phyloP scores from a whole-genome alignment of 2,888 invertebrate species.

The Eudemis profundana region DNA sequence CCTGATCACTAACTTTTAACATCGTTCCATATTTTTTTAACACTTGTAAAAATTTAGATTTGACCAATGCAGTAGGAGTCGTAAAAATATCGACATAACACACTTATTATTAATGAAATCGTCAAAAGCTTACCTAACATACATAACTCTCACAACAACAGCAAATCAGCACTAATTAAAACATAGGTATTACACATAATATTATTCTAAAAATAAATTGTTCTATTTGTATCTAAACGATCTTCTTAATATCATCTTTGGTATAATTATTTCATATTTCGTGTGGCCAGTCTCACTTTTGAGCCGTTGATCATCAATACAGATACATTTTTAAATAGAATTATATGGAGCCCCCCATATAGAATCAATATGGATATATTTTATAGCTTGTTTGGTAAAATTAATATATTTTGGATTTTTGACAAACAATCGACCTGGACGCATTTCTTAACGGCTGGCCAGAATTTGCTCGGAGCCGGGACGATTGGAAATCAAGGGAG shows the following conservation, averaged over 20 bases:
- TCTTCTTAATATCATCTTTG: constrained; percentile 80
- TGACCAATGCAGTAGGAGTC: constrained; percentile 20
- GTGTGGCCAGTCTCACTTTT: constrained; percentile 53
- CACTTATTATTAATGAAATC: constrained; percentile 30
- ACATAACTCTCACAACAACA: constrained; percentile 56
- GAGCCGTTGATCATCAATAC: too few species aligned
- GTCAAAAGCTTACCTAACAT: constrained; percentile 32
- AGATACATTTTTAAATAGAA: too few species aligned
- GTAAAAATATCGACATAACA: constrained; percentile 5
- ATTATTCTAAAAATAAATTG: constrained; percentile 58
- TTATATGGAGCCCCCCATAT: too few species aligned
- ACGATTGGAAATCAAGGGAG: too few species aligned
- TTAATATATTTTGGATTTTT: too few species aligned
- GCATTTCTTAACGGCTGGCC: too few species aligned
- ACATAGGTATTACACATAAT: constrained; percentile 51
- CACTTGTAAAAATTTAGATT: neutral
- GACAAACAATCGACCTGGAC: too few species aligned
- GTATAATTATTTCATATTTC: constrained; percentile 65
- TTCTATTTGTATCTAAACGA: constrained; percentile 56
- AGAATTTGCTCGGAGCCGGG: too few species aligned
- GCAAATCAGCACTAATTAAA: constrained; percentile 52
- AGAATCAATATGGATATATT: too few species aligned
- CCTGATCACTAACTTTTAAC: constrained; percentile 9
- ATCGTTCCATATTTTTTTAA: neutral
- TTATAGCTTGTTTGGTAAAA: too few species aligned